Evolutionary conservation across 2,888 invertebrate species (phyloP).

Genomic region (Heliconius ethilla): DNA sequence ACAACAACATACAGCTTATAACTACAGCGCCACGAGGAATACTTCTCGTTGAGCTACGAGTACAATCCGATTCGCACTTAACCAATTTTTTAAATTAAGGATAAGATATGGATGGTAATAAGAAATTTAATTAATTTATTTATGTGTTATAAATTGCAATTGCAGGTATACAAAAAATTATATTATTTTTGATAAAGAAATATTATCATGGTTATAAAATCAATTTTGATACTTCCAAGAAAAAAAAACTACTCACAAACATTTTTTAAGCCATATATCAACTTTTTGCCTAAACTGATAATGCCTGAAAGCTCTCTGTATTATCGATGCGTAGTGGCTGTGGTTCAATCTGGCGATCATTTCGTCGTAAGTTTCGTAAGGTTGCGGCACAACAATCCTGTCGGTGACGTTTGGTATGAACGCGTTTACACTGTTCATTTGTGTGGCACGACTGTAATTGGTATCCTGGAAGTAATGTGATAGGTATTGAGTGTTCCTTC

Average conservation of each 20-base stretch:
- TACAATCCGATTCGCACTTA: too few species aligned
- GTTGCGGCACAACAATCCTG: conserved; percentile 81
- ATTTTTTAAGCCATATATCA: conserved; percentile 65
- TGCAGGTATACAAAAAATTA: too few species aligned
- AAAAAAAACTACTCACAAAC: conserved; percentile 61
- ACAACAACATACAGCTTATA: too few species aligned
- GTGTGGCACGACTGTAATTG: conserved; percentile 81
- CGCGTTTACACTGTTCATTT: conserved; percentile 81
- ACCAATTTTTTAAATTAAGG: too few species aligned
- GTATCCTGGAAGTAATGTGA: conserved; percentile 71
- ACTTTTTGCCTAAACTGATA: conserved; percentile 78
- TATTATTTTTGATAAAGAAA: too few species aligned
- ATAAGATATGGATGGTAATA: too few species aligned
- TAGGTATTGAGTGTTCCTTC: too few species aligned
- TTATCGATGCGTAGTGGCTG: conserved; percentile 81
- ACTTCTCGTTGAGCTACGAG: too few species aligned
- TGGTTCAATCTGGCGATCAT: conserved; percentile 81
- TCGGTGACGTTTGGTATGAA: conserved; percentile 85
- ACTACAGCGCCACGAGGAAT: too few species aligned
- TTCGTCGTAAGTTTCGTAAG: conserved; percentile 86
- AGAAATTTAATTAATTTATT: too few species aligned
- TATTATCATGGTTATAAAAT: too few species aligned
- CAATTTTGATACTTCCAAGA: neutral
- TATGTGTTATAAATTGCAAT: too few species aligned
- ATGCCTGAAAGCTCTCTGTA: conserved; percentile 85